Conservation (phyloP, 2,113 vertebrate species). For the Lagenorhynchus albirostris region DNA sequence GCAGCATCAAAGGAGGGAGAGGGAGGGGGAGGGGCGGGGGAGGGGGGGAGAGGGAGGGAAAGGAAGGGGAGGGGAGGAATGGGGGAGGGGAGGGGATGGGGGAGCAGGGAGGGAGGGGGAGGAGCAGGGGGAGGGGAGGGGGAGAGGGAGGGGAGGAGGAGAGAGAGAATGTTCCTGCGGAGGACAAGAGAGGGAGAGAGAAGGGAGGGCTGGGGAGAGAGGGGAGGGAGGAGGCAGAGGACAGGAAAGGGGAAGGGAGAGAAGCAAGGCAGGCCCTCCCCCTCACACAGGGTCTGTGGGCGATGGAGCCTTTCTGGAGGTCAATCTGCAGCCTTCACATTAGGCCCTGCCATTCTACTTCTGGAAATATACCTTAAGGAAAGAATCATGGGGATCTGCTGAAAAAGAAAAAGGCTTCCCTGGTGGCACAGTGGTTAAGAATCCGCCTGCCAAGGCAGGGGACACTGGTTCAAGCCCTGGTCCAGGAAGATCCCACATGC, state of each 20-base stretch:
- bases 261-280: no score
- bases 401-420: not conserved
- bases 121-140: rapidly evolving
- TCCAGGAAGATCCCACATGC: no score
- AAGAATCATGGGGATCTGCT: not conserved
- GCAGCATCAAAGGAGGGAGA: not conserved
- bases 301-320: not conserved
- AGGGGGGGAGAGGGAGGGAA: no score
- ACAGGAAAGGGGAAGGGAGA: rapidly evolving
- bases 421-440: no score
- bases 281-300: not conserved
- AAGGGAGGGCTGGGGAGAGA: not conserved
- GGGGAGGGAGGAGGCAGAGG: no score
- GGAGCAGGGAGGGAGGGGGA: no score
- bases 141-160: rapidly evolving
- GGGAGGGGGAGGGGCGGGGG: rapidly evolving
- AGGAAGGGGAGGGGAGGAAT: no score
- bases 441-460: no score
- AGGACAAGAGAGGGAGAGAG: rapidly evolving
- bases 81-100: no score
- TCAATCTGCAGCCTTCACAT: not conserved
- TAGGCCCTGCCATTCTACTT: not conserved
- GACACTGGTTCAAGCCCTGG: no score
- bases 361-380: not conserved
- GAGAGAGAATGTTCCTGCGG: no score